phyloP scores from a whole-genome alignment of 2,888 invertebrate species.

The Clivina fossor region DNA sequence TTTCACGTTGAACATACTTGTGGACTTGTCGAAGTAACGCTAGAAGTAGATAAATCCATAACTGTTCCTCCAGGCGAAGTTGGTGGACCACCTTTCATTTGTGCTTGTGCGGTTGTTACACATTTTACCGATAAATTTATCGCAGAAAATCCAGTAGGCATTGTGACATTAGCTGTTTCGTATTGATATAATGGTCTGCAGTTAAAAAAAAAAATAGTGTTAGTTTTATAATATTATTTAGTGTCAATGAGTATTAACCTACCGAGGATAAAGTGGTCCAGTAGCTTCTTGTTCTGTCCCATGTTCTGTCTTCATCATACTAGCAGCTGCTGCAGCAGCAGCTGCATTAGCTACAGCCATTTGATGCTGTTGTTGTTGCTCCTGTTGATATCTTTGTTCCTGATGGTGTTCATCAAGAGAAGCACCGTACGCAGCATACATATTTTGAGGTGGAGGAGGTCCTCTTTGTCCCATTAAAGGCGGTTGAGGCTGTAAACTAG shows the following conservation, averaged over 20 bases:
- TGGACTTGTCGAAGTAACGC: slow-evolving; percentile 80
- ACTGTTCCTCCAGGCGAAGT: slow-evolving; percentile 77
- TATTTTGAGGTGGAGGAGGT: slow-evolving; percentile 55
- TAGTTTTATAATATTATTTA: slow-evolving; percentile 2
- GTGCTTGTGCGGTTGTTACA: slow-evolving; percentile 68
- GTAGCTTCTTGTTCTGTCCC: slow-evolving; percentile 65
- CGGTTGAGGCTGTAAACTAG: slow-evolving; percentile 54
- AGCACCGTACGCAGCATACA: slow-evolving; percentile 57
- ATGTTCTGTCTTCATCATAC: slow-evolving; percentile 70
- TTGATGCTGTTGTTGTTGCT: slow-evolving; percentile 59
- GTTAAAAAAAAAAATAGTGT: slow-evolving; percentile 30
- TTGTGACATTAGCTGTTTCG: slow-evolving; percentile 69
- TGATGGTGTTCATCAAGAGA: slow-evolving; percentile 62
- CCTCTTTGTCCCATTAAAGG: slow-evolving; percentile 54
- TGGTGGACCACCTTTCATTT: slow-evolving; percentile 67
- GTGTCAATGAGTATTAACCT: slow-evolving; percentile 37
- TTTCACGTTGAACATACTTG: slow-evolving; percentile 61
- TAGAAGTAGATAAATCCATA: slow-evolving; percentile 84
- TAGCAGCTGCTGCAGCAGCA: slow-evolving; percentile 58
- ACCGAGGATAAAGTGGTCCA: slow-evolving; percentile 76
- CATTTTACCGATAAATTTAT: slow-evolving; percentile 86
- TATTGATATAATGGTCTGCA: slow-evolving; percentile 81
- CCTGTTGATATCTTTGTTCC: slow-evolving; percentile 63
- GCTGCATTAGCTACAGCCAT: slow-evolving; percentile 53
- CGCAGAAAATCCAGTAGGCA: slow-evolving; percentile 76